Conservation (phyloP, 37 sponge, comb jelly and placozoan species). For the Cliona cf. orientalis region DNA sequence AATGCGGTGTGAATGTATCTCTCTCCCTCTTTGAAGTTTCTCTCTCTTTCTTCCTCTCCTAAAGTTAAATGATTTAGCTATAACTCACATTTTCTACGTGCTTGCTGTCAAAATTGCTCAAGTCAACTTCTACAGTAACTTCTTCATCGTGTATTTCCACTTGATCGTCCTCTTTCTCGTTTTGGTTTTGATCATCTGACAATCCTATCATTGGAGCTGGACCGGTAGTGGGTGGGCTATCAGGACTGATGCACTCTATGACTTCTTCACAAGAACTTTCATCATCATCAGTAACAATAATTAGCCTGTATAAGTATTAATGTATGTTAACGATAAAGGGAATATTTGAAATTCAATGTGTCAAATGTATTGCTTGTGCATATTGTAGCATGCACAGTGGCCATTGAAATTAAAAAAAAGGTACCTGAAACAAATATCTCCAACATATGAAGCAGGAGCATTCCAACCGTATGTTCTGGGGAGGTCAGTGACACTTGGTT, state of each 20-base stretch:
- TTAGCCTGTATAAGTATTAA: background rate
- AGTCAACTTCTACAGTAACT: background rate
- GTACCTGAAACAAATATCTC: background rate
- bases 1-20: background rate
- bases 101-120: too few relatives aligned
- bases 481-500: background rate
- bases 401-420: background rate
- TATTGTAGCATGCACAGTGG: background rate
- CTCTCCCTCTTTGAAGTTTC: too few relatives aligned
- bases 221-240: background rate
- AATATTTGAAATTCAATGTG: too few relatives aligned
- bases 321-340: too few relatives aligned
- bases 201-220: too few relatives aligned
- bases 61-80: too few relatives aligned
- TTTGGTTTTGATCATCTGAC: background rate
- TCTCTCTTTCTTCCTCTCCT: too few relatives aligned
- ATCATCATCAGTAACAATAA: background rate
- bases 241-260: background rate
- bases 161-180: background rate
- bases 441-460: background rate
- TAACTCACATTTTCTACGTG: too few relatives aligned
- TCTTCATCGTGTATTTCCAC: background rate
- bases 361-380: background rate
- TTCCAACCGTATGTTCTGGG: background rate
- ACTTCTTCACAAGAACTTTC: background rate